Evolutionary conservation across 2,888 invertebrate genomes (phyloP).

Genomic region (Megastigmus dorsalis): DNA sequence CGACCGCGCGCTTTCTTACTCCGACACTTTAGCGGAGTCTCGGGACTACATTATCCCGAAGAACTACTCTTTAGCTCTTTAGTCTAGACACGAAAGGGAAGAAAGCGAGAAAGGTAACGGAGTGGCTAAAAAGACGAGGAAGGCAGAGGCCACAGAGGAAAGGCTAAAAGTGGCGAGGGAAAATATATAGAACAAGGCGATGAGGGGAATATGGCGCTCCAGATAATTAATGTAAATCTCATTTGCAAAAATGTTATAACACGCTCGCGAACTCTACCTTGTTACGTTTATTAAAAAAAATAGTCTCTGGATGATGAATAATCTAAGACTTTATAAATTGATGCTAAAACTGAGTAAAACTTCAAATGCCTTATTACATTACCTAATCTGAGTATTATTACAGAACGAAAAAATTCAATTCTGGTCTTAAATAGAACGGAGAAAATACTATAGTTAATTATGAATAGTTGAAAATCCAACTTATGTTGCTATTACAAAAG

Average conservation of each 20-base stretch:
- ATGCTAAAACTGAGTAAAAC: too few relatives aligned
- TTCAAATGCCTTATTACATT: not conserved
- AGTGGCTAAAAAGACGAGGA: not conserved
- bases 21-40: slow-evolving; percentile 32
- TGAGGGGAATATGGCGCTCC: not conserved
- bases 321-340: too few relatives aligned
- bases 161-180: not conserved
- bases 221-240: slow-evolving; percentile 23
- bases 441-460: too few relatives aligned
- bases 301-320: too few relatives aligned
- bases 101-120: slow-evolving; percentile 30
- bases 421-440: too few relatives aligned
- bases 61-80: slow-evolving; percentile 59
- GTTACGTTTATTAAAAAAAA: too few relatives aligned
- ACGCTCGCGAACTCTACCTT: too few relatives aligned
- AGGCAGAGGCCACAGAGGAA: slow-evolving; percentile 2
- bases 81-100: slow-evolving; percentile 50
- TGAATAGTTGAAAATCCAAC: too few relatives aligned
- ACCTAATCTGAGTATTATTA: not conserved
- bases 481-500: too few relatives aligned
- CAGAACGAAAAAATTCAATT: too few relatives aligned
- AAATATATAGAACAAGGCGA: not conserved
- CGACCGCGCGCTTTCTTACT: not conserved
- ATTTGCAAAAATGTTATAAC: slow-evolving; percentile 11
- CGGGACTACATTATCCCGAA: slow-evolving; percentile 58